Evolutionary conservation across 2,113 vertebrate species (phyloP).

Genomic region (Chaenocephalus aceratus): DNA sequence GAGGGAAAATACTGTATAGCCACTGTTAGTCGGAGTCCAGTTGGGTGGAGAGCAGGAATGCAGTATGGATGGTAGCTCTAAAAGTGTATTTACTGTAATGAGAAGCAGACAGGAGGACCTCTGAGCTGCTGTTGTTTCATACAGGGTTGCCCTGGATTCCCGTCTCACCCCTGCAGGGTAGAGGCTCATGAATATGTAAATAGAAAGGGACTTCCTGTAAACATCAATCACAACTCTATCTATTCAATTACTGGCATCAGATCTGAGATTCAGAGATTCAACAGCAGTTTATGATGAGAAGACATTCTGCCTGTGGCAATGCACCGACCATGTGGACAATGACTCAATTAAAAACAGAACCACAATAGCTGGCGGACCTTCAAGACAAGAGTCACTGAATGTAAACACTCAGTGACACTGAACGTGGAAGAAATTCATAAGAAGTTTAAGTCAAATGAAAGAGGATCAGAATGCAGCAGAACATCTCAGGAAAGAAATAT

Average conservation of each 20-base stretch:
- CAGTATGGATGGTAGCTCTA: slow-evolving; percentile 58
- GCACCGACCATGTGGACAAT: slow-evolving; percentile 75
- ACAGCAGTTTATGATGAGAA: slow-evolving; percentile 73
- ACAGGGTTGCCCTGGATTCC: slow-evolving; percentile 76
- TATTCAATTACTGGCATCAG: slow-evolving; percentile 78
- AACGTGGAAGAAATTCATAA: slow-evolving; percentile 52
- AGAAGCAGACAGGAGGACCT: slow-evolving; percentile 78
- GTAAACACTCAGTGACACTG: slow-evolving; percentile 55
- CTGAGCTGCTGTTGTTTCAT: slow-evolving; percentile 74
- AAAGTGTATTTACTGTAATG: slow-evolving; percentile 75
- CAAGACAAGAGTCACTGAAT: slow-evolving; percentile 42
- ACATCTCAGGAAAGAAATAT: slow-evolving; percentile 56
- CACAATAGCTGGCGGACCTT: slow-evolving; percentile 55
- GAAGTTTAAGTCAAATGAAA: slow-evolving; percentile 54
- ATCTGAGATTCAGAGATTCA: slow-evolving; percentile 69
- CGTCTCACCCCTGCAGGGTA: slow-evolving; percentile 74
- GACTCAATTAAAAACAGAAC: slow-evolving; percentile 73
- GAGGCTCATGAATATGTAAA: slow-evolving; percentile 82
- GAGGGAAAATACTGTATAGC: slow-evolving; percentile 27
- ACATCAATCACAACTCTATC: slow-evolving; percentile 83
- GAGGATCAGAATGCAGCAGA: slow-evolving; percentile 48
- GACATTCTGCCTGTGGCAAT: slow-evolving; percentile 67
- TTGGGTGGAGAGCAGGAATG: slow-evolving; percentile 55
- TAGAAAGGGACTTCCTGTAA: slow-evolving; percentile 78
- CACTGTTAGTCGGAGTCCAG: slow-evolving; percentile 50